Evolutionary conservation across 2,113 vertebrate species (phyloP), one percentile per base, ranked within the genome.

Genomic region (Glareola pratincola): DNA sequence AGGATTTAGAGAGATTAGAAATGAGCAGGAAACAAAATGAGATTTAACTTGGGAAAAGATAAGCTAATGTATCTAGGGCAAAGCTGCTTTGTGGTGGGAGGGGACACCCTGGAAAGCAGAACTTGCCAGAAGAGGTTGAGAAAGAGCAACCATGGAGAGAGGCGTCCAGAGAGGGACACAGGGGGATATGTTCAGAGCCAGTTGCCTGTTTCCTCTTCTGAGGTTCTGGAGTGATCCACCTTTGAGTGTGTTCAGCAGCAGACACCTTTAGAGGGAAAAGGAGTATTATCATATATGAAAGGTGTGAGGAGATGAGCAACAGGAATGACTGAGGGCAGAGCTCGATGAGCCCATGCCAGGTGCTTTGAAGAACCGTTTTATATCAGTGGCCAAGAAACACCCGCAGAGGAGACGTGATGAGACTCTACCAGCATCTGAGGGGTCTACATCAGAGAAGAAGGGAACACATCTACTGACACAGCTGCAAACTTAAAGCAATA

Each of bases 21-120:
- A 95, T 39, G 50, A 92, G 92, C 92, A 96, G 96, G 95, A 95
- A 96, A 93, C 88, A 92, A 96, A 97, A 95, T 93, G n/a, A 94
- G 88, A 83, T 94, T 96, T 94, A 95, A 92, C 95, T 90, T 77
- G 90, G 45, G 82, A 85, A 95, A 95, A 94, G 78, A 93, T 66
- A 96, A 94, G 81, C 90, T 96, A 90, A 95, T 41, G 68, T 88
- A 90, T 90, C 85, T 95, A 82, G 78, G 85, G n/a, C 78, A 94
- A 97, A 96, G 78, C 90, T 73, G 62, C 69, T 95, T 96, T 96
- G 74, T 3, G 1, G 29, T 76, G 20, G 57, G 74, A 95, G 59
- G 81, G 50, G 75, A 41, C 71, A 85, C 53, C 36, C 57, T 94
- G 90, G 71, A 90, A 94, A 88, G 84, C 56, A 94, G 56, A 88